Conservation (phyloP, 2,797 vertebrate species). For the Melanotaenia trifasciata region DNA sequence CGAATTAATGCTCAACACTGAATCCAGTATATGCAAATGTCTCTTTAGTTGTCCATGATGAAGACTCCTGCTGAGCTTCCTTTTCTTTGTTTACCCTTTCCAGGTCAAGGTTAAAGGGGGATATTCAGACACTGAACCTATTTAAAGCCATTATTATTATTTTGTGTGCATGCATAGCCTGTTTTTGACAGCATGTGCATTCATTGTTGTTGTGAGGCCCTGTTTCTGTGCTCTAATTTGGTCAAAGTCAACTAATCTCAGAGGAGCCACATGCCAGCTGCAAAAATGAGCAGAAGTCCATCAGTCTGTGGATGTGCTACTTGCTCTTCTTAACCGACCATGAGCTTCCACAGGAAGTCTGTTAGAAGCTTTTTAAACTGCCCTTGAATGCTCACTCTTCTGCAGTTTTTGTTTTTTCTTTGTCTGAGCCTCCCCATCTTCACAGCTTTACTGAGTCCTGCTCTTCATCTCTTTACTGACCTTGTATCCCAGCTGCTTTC, state of each 20-base stretch:
- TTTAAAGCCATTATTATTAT: conserved; percentile 54
- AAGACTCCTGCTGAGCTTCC: conserved; percentile 65
- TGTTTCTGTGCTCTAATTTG: conserved; percentile 61
- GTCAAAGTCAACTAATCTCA: conserved; percentile 62
- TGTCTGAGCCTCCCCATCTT: conserved; percentile 9
- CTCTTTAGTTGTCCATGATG: conserved; percentile 48
- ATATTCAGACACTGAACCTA: conserved; percentile 68
- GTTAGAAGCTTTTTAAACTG: background rate
- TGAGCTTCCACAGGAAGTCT: conserved; percentile 19
- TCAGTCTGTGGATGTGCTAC: conserved; percentile 13
- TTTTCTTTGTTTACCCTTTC: conserved; percentile 70
- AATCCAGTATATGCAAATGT: conserved; percentile 63
- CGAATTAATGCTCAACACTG: no score
- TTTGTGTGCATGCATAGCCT: conserved; percentile 33
- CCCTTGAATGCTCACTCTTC: background rate
- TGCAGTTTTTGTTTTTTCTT: conserved; percentile 1
- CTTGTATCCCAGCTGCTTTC: background rate
- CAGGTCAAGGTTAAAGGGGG: conserved; percentile 74
- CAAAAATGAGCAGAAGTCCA: conserved; percentile 42
- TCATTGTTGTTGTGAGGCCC: conserved; percentile 68
- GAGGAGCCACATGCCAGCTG: conserved; percentile 66
- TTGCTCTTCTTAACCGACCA: conserved; percentile 10
- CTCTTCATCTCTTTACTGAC: conserved; percentile 10
- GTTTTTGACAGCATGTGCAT: conserved; percentile 69
- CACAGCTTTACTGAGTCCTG: conserved; percentile 10